Conservation (phyloP, 2,797 vertebrate species). For the Galago senegalensis region DNA sequence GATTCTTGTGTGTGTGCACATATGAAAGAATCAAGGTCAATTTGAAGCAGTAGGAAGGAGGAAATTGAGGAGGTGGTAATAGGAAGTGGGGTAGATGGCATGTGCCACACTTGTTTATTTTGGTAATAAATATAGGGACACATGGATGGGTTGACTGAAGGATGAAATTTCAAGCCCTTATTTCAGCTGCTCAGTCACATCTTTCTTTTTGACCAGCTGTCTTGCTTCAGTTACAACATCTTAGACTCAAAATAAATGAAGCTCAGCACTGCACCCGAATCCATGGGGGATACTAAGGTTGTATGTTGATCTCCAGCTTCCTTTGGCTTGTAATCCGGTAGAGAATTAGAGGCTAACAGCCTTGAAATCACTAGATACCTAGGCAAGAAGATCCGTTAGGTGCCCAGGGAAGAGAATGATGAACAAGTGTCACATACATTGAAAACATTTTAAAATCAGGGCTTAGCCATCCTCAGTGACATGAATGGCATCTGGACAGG, state of each 20-base stretch:
- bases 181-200: neutral
- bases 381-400: neutral
- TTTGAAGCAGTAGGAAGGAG: neutral
- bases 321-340: neutral
- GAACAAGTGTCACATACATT: neutral
- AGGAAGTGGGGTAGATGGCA: neutral
- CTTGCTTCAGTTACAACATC: neutral
- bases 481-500: neutral
- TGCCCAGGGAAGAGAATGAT: neutral
- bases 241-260: neutral
- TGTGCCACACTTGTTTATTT: neutral
- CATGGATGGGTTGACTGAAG: neutral
- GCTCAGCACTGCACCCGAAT: neutral
- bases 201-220: neutral
- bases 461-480: neutral
- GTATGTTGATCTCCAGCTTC: neutral
- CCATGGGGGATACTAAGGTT: neutral
- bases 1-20: neutral
- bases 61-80: neutral
- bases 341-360: neutral
- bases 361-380: neutral
- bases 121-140: neutral
- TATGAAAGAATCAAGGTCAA: neutral
- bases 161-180: neutral
- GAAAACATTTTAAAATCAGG: neutral